Base-by-base conservation (phyloP, 2,113 vertebrate species). In the Xiphophorus hellerii region DNA sequence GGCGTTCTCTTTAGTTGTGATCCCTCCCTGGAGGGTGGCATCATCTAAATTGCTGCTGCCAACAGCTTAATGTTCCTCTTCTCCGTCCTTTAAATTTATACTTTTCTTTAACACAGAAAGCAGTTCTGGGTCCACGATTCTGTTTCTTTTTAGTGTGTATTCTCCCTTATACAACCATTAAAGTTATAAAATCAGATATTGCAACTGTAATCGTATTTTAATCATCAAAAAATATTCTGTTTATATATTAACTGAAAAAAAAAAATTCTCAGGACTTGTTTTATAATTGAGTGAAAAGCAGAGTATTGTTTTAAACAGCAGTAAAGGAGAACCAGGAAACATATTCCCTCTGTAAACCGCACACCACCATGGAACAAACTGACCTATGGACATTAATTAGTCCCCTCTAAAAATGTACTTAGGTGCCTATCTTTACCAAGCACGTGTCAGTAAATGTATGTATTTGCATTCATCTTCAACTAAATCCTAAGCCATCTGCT, bases 311-410 rank as follows among this genome's bases (percentile, higher is more conserved):
- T 4, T 62, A 29, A 30, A 15, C 12, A 29, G 29, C 61, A 62
- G 0, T 31, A 17, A 62, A 62, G 29, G 27, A 62, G 14, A 11
- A 15, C 14, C 61, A 62, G 11, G 9, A 17, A 62, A 62, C 17
- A 62, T 5, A 15, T 58, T 58, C 2, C 25, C 22, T 25, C 1
- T 33, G 3, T 54, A 3, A 0, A 33, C 14, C 27, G 64, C 73
- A 25, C 30, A 30, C 71, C 33, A 27, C 10, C 48, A 29, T 48
- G 69, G 66, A 76, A 82, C 73, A 68, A 70, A 73, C 15, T 30
- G 66, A 61, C n/a, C 63, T 20, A 30, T 5, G 17, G 14, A 22
- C 14, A 54, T 25, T 6, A 9, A 10, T 39, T 13, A 48, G 28
- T 67, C 6, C 1, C 48, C 20, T 35, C 22, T 22, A n/a, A 61